Evolutionary conservation across 2,113 vertebrate genomes (phyloP).

Genomic region (Manacus vitellinus): DNA sequence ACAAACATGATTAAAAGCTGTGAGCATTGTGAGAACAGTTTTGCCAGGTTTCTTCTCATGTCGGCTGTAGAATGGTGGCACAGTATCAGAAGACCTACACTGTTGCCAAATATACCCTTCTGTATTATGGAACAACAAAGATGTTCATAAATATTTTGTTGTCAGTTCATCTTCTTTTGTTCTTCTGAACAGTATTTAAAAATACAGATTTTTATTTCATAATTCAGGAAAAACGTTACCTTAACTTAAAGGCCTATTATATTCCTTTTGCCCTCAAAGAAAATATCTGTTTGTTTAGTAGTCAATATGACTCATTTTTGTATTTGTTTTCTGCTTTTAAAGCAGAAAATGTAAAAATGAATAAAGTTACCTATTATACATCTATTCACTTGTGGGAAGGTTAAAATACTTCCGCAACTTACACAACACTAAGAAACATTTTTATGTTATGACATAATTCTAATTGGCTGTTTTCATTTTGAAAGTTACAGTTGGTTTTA

Average conservation of each 20-base stretch:
- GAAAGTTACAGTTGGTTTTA: neutral
- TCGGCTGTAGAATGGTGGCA: neutral
- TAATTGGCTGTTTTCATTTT: neutral
- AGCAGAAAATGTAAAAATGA: neutral
- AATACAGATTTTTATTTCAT: neutral
- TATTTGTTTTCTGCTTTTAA: neutral
- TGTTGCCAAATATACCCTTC: neutral
- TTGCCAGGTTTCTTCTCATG: neutral
- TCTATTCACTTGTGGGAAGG: neutral
- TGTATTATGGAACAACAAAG: neutral
- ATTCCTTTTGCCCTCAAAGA: neutral
- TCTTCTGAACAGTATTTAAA: neutral
- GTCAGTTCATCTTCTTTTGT: neutral
- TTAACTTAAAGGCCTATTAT: neutral
- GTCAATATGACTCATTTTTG: neutral
- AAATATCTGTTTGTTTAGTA: neutral
- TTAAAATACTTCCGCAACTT: neutral
- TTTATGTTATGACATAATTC: neutral
- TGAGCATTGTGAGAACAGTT: neutral
- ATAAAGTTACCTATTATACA: neutral
- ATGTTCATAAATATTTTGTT: neutral
- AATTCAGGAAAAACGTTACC: neutral
- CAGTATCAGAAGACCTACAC: neutral
- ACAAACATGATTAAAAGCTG: neutral
- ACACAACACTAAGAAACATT: neutral